Base-by-base conservation (phyloP, 2,797 vertebrate genomes). In the Clarias laeviceps region DNA sequence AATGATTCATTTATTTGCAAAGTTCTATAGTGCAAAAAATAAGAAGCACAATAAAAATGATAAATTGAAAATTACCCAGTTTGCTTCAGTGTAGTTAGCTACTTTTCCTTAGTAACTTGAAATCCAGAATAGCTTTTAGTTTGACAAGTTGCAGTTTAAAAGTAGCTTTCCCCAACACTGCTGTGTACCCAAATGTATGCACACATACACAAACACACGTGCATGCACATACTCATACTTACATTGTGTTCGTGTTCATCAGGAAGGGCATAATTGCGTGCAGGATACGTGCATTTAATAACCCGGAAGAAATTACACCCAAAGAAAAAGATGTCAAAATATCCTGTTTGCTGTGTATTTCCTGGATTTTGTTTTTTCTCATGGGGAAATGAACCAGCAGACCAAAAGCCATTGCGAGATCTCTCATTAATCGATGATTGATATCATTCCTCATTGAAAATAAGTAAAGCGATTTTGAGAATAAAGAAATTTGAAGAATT, bases 261-360 rank as follows among this genome's bases (percentile, higher is more conserved):
- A 61, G 84, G 80, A 87, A 89, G 86, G 54, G 59, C 8, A 50
- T 89, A 82, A 87, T 87, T 82, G 72, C 32, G 37, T 84, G 27
- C 78, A 20, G 88, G 84, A 37, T 5, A 0, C 78, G 34, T 83
- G 65, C 78, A 82, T 54, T 83, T 74, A 84, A 82, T 81, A 66
- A 85, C 82, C 85, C 89, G 91, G 92, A 91, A 90, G 85, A 73
- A 62, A 88, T 87, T 86, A 61, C 65, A 66, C 45, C 20, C 70
- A 81, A 12, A 70, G 50, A 74, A 84, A 54, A 87, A 83, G 22
- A 34, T 82, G 37, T 65, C 29, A 88, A 87, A 90, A 90, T 90
- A 88, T 87, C 83, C 83, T 20, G 57, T 37, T n/a, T 73, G 79
- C 70, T 57, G 34, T 32, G 11, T 34, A 34, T 56, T 69, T 61